Evolutionary conservation across 2,113 vertebrate species (phyloP), one percentile per base, ranked within the genome.

Genomic region (Fregetta grallaria): DNA sequence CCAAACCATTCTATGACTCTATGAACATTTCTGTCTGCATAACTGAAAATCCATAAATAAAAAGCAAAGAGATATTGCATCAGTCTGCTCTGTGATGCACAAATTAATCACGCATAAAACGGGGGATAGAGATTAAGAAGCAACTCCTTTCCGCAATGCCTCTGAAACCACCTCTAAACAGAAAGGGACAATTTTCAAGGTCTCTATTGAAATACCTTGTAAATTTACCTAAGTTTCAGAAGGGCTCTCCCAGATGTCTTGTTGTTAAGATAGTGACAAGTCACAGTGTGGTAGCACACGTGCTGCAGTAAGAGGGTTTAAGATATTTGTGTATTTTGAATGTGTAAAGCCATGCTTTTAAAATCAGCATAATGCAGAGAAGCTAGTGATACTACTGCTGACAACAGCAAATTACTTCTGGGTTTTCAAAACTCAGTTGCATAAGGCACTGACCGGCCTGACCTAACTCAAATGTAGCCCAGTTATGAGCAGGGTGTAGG

Each of bases 221-320:
- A 45, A n/a, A 55, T 3, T 14, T 3, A 34, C 26, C n/a, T 13
- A 22, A 3, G 6, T 49, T 76, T 34, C 40, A 50, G 32, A 29
- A 53, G 34, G 34, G 49, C 8, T 92, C 17, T 56, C 30, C 7
- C 49, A 36, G 47, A 20, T 16, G 27, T 7, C 20, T 5, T 61
- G n/a, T 7, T 40, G n/a, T 7, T 26, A 34, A 61, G 86, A 52
- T 9, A 62, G 38, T 3, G 38, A 23, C 53, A 65, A 84, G 44
- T 44, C n/a, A 17, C 23, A 30, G 40, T 1, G 3, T 13, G 36
- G n/a, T 3, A 22, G 61, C 47, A n/a, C 32, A 29, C 0, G 0
- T 5, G 32, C 55, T 71, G 71, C 62, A 36, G 21, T 26, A 45
- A 26, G 25, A 63, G 36, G 44, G 29, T 55, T 95, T 50, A 53